Evolutionary conservation across 2,797 vertebrate genomes (phyloP).

Genomic region (Enteromius fasciolatus): DNA sequence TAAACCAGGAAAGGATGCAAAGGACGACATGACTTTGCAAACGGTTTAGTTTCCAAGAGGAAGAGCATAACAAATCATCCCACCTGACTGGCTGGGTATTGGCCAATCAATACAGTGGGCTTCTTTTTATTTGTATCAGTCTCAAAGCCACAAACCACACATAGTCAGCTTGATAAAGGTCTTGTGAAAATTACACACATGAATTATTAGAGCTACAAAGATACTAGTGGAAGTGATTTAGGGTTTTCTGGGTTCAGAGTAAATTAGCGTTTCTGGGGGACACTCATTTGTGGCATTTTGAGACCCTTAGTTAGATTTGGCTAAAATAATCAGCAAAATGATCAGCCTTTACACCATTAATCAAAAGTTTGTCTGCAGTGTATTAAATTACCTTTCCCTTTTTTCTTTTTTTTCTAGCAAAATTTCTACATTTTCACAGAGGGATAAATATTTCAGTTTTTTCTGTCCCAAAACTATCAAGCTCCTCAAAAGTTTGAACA

Average conservation of each 20-base stretch:
- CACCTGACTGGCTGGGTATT: background rate
- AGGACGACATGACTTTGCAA: background rate
- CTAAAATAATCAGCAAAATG: background rate
- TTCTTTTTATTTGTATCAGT: background rate
- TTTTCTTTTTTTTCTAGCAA: background rate
- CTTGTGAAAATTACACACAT: background rate
- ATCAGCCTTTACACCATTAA: background rate
- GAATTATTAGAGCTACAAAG: background rate
- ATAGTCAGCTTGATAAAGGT: background rate
- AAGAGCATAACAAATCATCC: background rate
- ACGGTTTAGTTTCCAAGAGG: background rate
- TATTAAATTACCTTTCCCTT: too few species aligned
- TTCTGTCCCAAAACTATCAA: conserved; percentile 1
- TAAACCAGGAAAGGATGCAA: conserved; percentile 12
- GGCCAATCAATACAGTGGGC: conserved; percentile 1
- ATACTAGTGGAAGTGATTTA: background rate
- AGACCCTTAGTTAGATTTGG: background rate
- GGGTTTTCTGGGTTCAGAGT: background rate
- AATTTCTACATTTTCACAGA: background rate
- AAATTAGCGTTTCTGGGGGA: background rate
- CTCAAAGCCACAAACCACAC: background rate
- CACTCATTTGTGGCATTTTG: background rate
- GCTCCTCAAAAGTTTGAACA: conserved; percentile 14
- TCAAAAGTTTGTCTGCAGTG: background rate
- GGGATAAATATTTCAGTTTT: background rate